phyloP scores from a whole-genome alignment of 2,888 invertebrate species.

The Machimus rusticus region DNA sequence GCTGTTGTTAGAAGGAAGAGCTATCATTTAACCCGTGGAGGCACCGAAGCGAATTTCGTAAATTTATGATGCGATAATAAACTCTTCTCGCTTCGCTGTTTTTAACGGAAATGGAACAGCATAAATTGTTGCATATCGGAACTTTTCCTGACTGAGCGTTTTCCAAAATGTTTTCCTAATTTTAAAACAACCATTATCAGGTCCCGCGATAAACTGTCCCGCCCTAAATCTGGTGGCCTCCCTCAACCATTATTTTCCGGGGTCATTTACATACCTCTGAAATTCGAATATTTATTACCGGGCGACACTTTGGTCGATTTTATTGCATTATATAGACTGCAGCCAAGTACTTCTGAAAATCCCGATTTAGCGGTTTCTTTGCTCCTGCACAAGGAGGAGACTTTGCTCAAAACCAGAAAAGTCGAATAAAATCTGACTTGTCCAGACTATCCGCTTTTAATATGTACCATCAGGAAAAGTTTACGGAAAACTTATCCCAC shows the following conservation, averaged over 20 bases:
- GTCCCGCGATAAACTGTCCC: background rate
- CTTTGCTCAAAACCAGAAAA: background rate
- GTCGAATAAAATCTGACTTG: background rate
- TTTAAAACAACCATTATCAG: background rate
- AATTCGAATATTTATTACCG: background rate
- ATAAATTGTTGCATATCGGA: slow-evolving; percentile 24
- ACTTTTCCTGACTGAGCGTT: background rate
- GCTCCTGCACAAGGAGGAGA: background rate
- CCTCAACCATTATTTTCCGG: background rate
- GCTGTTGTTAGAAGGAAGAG: background rate
- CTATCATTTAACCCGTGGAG: slow-evolving; percentile 19
- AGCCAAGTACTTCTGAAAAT: background rate
- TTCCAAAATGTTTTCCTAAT: slow-evolving; percentile 12
- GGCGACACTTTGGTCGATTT: background rate
- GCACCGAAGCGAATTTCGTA: slow-evolving; percentile 24
- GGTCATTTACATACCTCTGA: background rate
- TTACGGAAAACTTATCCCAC: background rate
- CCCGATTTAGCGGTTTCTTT: background rate
- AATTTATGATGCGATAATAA: slow-evolving; percentile 29
- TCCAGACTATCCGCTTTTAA: background rate
- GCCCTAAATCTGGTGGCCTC: background rate
- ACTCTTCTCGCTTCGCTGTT: slow-evolving; percentile 24
- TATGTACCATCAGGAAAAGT: background rate
- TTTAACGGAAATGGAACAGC: slow-evolving; percentile 27
- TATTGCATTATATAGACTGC: background rate